phyloP scores from a whole-genome alignment of 92 coral and sea anemone species.

The Diadumene lineata region DNA sequence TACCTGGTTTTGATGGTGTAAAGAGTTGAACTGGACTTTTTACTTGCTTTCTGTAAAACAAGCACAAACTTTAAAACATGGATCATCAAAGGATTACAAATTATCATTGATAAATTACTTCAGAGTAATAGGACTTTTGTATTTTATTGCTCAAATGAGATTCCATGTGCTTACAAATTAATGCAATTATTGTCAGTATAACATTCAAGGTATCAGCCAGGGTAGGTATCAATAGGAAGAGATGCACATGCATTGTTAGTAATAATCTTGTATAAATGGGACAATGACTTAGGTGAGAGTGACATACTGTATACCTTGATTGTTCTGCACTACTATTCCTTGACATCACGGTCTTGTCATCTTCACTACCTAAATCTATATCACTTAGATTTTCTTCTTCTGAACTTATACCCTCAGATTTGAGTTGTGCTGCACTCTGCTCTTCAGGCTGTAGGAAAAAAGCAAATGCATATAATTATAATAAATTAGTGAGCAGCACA shows the following conservation, averaged over 20 bases:
- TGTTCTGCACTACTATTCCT: constrained; percentile 11
- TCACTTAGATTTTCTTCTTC: constrained; percentile 60
- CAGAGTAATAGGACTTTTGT: too few relatives aligned
- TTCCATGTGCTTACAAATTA: too few relatives aligned
- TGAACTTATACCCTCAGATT: constrained; percentile 10
- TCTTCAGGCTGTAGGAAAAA: neutral
- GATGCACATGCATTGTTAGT: too few relatives aligned
- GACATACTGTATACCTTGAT: constrained; percentile 6
- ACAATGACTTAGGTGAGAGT: too few relatives aligned
- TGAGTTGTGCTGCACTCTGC: constrained; percentile 17
- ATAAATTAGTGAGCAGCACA: neutral
- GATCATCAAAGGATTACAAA: too few relatives aligned
- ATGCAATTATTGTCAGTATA: too few relatives aligned
- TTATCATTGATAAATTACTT: too few relatives aligned
- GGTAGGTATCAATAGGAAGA: too few relatives aligned
- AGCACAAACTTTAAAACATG: too few relatives aligned
- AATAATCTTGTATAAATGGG: too few relatives aligned
- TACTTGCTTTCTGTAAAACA: neutral
- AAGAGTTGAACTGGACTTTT: neutral
- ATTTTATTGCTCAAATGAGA: too few relatives aligned
- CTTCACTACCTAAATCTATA: constrained; percentile 21
- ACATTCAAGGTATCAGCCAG: too few relatives aligned
- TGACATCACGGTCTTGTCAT: neutral
- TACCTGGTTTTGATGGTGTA: neutral
- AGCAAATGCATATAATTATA: neutral